Base-by-base conservation (phyloP, 2,888 invertebrate genomes). In the Troides helena region DNA sequence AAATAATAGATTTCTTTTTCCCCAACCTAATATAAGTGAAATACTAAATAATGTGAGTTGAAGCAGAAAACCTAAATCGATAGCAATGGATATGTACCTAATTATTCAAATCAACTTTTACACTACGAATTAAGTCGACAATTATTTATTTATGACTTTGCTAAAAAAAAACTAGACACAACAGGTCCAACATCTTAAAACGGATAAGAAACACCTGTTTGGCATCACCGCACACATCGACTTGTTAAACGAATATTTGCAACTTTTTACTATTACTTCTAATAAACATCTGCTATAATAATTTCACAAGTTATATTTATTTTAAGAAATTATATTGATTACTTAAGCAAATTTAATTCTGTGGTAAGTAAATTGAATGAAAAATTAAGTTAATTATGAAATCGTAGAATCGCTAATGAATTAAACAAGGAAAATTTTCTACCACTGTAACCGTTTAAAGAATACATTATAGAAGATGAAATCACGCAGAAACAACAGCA, bases 151-250 rank as follows among this genome's bases (percentile, higher is more conserved):
- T 30, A 65, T 56, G 46, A 36, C 58, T 43, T 39, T 57, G 62
- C 12, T 46, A 65, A 56, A 62, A 25, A 67, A 69, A 66, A 69
- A 50, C 65, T 66, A 62, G 65, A 58, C 65, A 25, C 39, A 56
- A 30, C 65, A 58, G 18, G 65, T 66, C 18, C 14, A 69, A 62
- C 57, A 39, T 50, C 62, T 65, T 25, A n/a, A 36, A 65, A 68
- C 30, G 43, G 46, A 65, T 58, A 18, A 69, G 65, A 65, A 60
- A 69, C 69, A 69, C 69, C 69, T 69, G 65, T 69, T 65, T 46
- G 62, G 14, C 10, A 65, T 25, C 60, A n/a, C n/a, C 30, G 23
- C 69, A 63, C 46, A 63, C 53, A 69, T 56, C 12, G 39, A 56
- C 18, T 39, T 39, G 36, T 25, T 30, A 61, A 53, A 18, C 56